phyloP scores from a whole-genome alignment of 2,113 vertebrate genomes.

The Xyliphius kryptos region DNA sequence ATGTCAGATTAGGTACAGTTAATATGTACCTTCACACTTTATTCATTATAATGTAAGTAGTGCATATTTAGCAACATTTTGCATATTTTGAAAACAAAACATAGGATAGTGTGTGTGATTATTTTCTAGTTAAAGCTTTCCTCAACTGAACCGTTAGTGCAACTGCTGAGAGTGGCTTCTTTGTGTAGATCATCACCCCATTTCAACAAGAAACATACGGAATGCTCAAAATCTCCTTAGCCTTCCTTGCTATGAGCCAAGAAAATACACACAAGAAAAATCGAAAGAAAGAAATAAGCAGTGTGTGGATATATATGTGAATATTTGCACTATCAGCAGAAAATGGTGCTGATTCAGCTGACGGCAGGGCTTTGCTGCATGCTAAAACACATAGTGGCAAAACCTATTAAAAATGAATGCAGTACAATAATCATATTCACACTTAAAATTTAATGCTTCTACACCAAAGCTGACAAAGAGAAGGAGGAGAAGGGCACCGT shows the following conservation, averaged over 20 bases:
- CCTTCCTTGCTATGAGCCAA: slow-evolving; percentile 36
- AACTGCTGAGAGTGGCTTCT: slow-evolving; percentile 6
- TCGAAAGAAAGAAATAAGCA: slow-evolving; percentile 54
- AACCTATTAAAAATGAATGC: slow-evolving; percentile 79
- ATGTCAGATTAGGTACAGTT: too few species aligned
- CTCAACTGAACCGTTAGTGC: slow-evolving; percentile 10
- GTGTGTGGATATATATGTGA: slow-evolving; percentile 63
- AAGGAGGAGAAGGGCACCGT: slow-evolving; percentile 50
- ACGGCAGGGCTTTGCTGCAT: slow-evolving; percentile 61
- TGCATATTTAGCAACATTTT: too few species aligned
- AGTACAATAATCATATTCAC: slow-evolving; percentile 72
- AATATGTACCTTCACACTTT: too few species aligned
- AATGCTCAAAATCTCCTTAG: slow-evolving; percentile 47
- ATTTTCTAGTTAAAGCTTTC: too few species aligned
- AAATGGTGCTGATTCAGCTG: slow-evolving; percentile 66
- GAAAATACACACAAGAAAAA: slow-evolving; percentile 33
- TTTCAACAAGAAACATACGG: slow-evolving; percentile 31
- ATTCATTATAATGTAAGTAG: too few species aligned
- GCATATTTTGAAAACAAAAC: too few species aligned
- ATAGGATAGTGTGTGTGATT: too few species aligned
- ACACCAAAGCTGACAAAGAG: slow-evolving; percentile 58
- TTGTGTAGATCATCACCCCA: slow-evolving; percentile 11
- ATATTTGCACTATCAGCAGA: slow-evolving; percentile 68
- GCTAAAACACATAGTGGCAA: slow-evolving; percentile 73
- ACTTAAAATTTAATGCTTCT: slow-evolving; percentile 73